Evolutionary conservation across 2,113 vertebrate species (phyloP).

Genomic region (Trogon melanurus): DNA sequence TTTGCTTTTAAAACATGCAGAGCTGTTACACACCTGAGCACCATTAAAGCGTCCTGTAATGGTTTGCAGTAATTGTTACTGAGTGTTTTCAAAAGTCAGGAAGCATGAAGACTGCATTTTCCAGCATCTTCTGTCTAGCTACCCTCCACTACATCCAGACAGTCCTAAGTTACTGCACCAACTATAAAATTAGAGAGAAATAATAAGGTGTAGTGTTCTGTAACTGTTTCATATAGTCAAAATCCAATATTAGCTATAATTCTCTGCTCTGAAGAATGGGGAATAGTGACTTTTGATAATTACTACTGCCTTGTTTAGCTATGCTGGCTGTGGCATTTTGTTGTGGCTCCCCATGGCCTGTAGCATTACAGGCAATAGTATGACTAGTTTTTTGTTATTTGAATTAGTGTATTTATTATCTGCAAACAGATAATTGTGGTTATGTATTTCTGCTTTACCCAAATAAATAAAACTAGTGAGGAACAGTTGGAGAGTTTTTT

Average conservation of each 20-base stretch:
- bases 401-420: not conserved
- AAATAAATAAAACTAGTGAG: not conserved
- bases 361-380: not conserved
- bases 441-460: not conserved
- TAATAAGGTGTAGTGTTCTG: not conserved
- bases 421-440: not conserved
- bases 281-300: not conserved
- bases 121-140: not conserved
- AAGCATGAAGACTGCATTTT: accelerated
- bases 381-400: not conserved
- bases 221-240: not conserved
- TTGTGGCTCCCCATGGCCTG: not conserved
- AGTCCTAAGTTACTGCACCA: not conserved
- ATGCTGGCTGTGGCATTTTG: not conserved
- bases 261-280: not conserved
- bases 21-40: not conserved
- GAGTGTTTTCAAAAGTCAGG: not conserved
- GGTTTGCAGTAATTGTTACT: not conserved
- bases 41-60: not conserved
- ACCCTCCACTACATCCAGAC: accelerated
- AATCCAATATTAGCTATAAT: not conserved
- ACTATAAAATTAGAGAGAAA: not conserved
- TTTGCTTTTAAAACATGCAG: not conserved
- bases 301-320: not conserved
- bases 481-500: not conserved